Percentiles rank a stretch among this genome's conserved stretches.
phyloP scores from a whole-genome alignment of 2,888 invertebrate species.

The Caenorhabditis japonica region DNA sequence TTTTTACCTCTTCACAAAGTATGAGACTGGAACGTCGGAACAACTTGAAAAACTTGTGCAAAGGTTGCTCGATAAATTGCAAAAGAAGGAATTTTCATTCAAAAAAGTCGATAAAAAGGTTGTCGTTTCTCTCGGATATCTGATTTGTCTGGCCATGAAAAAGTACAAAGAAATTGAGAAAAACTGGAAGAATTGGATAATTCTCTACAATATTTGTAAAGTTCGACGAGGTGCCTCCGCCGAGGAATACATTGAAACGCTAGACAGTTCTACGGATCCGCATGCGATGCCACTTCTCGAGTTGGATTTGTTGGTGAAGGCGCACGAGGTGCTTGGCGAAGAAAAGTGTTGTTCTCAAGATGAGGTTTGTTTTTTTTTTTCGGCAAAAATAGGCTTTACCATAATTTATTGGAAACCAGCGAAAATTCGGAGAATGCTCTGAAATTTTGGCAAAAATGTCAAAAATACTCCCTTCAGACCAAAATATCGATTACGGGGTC shows the following conservation, averaged over 20 bases:
- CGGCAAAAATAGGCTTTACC: too few relatives aligned
- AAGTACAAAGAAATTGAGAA: slow-evolving; percentile 32
- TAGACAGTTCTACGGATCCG: slow-evolving; percentile 32
- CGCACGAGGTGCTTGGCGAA: slow-evolving; percentile 58
- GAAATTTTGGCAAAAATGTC: too few relatives aligned
- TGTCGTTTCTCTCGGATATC: slow-evolving; percentile 40
- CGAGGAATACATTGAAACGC: slow-evolving; percentile 37
- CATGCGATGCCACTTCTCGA: slow-evolving; percentile 53
- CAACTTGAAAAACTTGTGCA: slow-evolving; percentile 6
- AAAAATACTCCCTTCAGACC: too few relatives aligned
- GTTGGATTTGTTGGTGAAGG: slow-evolving; percentile 55
- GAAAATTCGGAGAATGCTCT: too few relatives aligned
- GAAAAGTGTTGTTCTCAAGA: slow-evolving; percentile 48
- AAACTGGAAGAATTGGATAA: slow-evolving; percentile 46
- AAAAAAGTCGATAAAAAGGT: slow-evolving; percentile 1
- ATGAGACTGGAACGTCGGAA: not conserved
- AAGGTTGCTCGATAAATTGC: slow-evolving; percentile 6
- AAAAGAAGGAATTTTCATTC: slow-evolving; percentile 11
- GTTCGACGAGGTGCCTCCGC: not conserved
- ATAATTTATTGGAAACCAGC: too few relatives aligned
- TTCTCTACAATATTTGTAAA: slow-evolving; percentile 34
- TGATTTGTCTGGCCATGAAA: slow-evolving; percentile 24
- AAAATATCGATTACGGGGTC: too few relatives aligned
- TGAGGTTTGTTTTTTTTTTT: slow-evolving; percentile 36
- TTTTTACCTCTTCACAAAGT: slow-evolving; percentile 25